Evolutionary conservation across 2,797 vertebrate genomes (phyloP), one percentile per base, ranked within the genome.

Genomic region (Pseudotriccus pelzelni): DNA sequence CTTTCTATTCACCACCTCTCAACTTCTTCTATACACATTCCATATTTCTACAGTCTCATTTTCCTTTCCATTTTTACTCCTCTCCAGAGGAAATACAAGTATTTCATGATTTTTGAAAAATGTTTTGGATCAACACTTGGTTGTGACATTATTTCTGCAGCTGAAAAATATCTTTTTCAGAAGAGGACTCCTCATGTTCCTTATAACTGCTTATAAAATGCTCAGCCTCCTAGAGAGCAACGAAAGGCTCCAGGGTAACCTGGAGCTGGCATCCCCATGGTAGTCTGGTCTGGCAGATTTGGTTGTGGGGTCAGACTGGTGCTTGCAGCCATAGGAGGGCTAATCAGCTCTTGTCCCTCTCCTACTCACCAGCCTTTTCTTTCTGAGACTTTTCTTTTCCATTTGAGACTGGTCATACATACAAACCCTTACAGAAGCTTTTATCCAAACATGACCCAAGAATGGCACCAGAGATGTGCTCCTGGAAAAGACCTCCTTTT

Each of bases 401-500:
- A 0, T 8, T 17, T 20, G 36, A 84, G 23, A 32, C 20, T 62
- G 23, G 21, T 75, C 0, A 0, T 60, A 60, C 0, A 1, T 4
- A 20, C 18, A 41, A 80, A 21, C 16, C 20, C 27, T 34, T 47
- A 22, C 6, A 53, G 50, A 37, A 21, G 7, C 1, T 75, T 67
- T 91, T 62, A 34, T 55, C 43, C 50, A 60, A 24, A 41, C 9
- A 4, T 13, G 27, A 32, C 16, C 8, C 28, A 43, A 46, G n/a
- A 90, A 77, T 7, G 21, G 10, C 17, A 49, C 8, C 4, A 3
- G 36, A 59, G 16, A 24, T 12, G 17, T 52, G n/a, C 7, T 87
- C 19, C 39, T 83, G 47, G 44, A 66, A 76, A 52, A 4, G 23
- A 12, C 4, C 12, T 46, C 6, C 0, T 0, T 32, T 70, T 36